A percentile compares a stretch with the other conserved stretches of the same genome.
These are phyloP conservation scores for Caenorhabditis inopinata DNA, from an alignment of 1,140 invertebrate genomes.

Conservation along the genomic window DNA sequence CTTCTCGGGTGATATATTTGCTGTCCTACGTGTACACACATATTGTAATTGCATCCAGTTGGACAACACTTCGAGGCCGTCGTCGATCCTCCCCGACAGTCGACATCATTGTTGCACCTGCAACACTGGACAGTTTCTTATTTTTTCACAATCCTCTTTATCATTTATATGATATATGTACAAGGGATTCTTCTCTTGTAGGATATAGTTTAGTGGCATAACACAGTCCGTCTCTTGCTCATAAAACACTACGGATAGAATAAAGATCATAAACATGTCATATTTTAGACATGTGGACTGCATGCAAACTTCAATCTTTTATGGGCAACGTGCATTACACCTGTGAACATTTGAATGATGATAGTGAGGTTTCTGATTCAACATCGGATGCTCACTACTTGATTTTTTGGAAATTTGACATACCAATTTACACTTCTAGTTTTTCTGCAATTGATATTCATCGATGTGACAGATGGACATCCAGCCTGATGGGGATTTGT, in stretches of 20 bases:
- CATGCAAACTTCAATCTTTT: too few relatives aligned
- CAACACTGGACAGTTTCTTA: not conserved
- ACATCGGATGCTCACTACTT: conserved; percentile 67
- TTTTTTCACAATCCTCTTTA: not conserved
- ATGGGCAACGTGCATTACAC: too few relatives aligned
- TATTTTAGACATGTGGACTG: too few relatives aligned
- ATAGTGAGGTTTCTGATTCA: conserved; percentile 70
- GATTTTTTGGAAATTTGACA: not conserved
- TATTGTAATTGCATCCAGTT: conserved; percentile 39
- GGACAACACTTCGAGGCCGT: conserved; percentile 40
- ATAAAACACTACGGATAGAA: too few relatives aligned
- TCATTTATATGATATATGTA: not conserved
- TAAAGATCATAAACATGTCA: too few relatives aligned
- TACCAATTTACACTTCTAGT: conserved; percentile 29
- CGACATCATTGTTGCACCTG: conserved; percentile 37
- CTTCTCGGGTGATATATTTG: conserved; percentile 24
- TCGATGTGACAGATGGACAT: conserved; percentile 22
- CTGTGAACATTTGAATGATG: conserved; percentile 71
- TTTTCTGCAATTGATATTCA: conserved; percentile 44
- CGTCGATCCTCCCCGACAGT: conserved; percentile 33
- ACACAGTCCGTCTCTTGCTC: too few relatives aligned
- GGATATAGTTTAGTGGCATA: conserved; percentile 70
- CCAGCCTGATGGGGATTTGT: conserved; percentile 21
- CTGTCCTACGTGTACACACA: conserved; percentile 39
- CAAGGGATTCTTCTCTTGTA: not conserved